Conservation (phyloP, 2,888 invertebrate species). For the Phyllotreta cruciferae region DNA sequence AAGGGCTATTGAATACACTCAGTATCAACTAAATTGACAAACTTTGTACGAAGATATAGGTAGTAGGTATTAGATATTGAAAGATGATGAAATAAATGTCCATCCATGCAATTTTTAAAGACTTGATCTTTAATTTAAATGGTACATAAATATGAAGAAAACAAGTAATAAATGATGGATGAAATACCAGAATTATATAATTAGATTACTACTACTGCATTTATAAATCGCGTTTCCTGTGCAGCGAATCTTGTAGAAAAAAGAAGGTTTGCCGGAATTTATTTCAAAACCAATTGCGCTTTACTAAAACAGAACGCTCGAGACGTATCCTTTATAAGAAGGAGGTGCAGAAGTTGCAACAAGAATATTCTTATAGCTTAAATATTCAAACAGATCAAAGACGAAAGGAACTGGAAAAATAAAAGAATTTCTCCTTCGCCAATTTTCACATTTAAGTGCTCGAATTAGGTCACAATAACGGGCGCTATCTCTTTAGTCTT, state of each 20-base stretch:
- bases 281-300: slow-evolving; percentile 17
- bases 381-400: slow-evolving; percentile 37
- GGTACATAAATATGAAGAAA: no score
- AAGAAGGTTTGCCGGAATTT: slow-evolving; percentile 19
- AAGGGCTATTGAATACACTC: no score
- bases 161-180: no score
- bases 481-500: slow-evolving; percentile 13
- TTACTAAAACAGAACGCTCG: slow-evolving; percentile 18
- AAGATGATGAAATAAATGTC: no score
- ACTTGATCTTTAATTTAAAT: no score
- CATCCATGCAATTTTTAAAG: no score
- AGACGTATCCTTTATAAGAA: slow-evolving; percentile 21
- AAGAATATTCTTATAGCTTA: slow-evolving; percentile 34
- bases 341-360: slow-evolving; percentile 21
- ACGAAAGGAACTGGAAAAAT: slow-evolving; percentile 33
- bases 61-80: no score
- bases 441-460: slow-evolving; percentile 18
- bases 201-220: no score
- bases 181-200: no score
- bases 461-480: slow-evolving; percentile 22
- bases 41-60: no score
- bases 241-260: slow-evolving; percentile 12
- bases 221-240: background rate
- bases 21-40: no score
- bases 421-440: slow-evolving; percentile 22